phyloP scores from a whole-genome alignment of 37 sponge, comb jelly and placozoan genomes.

The Mnemiopsis leidyi region DNA sequence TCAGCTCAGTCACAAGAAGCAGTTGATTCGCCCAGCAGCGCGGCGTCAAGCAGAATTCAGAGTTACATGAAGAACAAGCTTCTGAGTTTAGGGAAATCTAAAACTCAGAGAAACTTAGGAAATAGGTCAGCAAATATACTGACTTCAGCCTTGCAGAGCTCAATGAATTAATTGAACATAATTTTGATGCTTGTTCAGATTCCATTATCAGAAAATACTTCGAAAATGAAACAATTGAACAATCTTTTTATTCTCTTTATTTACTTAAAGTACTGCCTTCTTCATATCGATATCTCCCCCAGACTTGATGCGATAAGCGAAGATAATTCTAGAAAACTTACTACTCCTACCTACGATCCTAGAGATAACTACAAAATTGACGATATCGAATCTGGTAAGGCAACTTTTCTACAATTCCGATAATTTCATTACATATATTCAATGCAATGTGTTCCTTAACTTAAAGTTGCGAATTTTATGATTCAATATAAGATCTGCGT shows the following conservation, averaged over 20 bases:
- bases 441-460: too few relatives aligned
- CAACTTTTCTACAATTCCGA: not conserved
- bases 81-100: not conserved
- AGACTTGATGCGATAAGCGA: not conserved
- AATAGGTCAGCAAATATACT: slow-evolving; percentile 24
- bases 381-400: slow-evolving; percentile 1
- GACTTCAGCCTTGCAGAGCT: too few relatives aligned
- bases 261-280: too few relatives aligned
- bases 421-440: too few relatives aligned
- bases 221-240: too few relatives aligned
- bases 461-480: too few relatives aligned
- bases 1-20: not conserved
- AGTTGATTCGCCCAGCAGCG: not conserved
- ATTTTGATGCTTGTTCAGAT: too few relatives aligned
- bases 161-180: too few relatives aligned
- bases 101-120: not conserved
- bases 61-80: slow-evolving; percentile 29
- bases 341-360: not conserved
- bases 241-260: too few relatives aligned
- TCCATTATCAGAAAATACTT: too few relatives aligned
- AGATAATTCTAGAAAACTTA: not conserved
- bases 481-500: too few relatives aligned
- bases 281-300: too few relatives aligned
- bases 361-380: slow-evolving; percentile 44
- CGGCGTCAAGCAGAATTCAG: not conserved